Conservation (phyloP, 2,113 vertebrate genomes). For the Etheostoma cragini region DNA sequence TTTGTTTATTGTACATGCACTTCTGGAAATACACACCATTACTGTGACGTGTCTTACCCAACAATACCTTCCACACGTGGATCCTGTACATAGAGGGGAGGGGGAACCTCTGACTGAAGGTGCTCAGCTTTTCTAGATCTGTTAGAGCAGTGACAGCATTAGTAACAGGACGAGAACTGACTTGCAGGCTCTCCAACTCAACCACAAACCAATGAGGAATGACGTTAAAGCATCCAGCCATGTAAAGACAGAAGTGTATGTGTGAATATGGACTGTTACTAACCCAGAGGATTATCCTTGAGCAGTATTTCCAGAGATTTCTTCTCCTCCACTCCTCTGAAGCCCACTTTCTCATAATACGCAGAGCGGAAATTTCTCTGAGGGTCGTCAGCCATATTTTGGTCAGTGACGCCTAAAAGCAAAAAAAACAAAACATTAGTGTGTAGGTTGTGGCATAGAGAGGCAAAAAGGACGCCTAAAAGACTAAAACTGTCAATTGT, state of each 20-base stretch:
- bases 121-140: constrained; percentile 98
- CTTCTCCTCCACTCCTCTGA: constrained; percentile 98
- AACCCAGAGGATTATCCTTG: constrained; percentile 94
- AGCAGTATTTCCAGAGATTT: constrained; percentile 96
- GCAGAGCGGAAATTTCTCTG: constrained; percentile 98
- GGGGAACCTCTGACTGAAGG: constrained; percentile 97
- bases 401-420: constrained; percentile 5
- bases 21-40: not conserved
- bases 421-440: not conserved
- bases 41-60: constrained; percentile 84
- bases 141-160: constrained; percentile 39
- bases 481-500: not conserved
- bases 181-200: not conserved
- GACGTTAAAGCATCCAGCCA: not conserved
- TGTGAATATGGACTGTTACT: not conserved
- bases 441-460: not conserved
- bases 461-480: too few relatives aligned
- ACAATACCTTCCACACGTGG: constrained; percentile 96
- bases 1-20: not conserved
- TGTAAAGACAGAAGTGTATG: not conserved
- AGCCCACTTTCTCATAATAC: constrained; percentile 98
- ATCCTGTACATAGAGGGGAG: constrained; percentile 97
- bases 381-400: constrained; percentile 93
- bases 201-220: not conserved
- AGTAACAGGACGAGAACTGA: not conserved